Evolutionary conservation across 2,797 vertebrate genomes (phyloP).

Genomic region (Trachops cirrhosus): DNA sequence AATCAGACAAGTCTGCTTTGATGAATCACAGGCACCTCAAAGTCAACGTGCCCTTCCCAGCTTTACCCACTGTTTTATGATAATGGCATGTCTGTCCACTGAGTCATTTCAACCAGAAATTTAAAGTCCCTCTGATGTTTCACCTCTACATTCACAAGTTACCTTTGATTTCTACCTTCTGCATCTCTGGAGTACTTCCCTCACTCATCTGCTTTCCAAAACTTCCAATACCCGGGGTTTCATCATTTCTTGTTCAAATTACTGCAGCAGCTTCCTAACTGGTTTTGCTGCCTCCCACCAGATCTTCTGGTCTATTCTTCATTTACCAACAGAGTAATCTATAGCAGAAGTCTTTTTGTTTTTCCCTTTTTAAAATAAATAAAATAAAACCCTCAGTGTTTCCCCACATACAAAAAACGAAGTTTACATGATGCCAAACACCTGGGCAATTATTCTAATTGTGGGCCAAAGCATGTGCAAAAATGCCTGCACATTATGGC

Average conservation of each 20-base stretch:
- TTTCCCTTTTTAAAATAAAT: not conserved
- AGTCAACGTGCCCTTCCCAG: not conserved
- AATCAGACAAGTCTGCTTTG: not conserved
- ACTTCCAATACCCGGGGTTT: not conserved
- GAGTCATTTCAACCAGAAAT: not conserved
- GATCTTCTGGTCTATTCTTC: not conserved
- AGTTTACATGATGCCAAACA: not conserved
- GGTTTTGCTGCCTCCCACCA: not conserved
- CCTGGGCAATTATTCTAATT: not conserved
- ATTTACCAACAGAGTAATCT: not conserved
- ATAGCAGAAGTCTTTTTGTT: constrained; percentile 7
- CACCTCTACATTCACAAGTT: not conserved
- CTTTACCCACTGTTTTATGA: not conserved
- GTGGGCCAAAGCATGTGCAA: not conserved
- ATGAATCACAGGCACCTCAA: not conserved
- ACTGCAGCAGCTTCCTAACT: not conserved
- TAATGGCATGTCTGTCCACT: not conserved
- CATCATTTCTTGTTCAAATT: not conserved
- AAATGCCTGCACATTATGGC: not conserved
- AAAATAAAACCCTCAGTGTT: not conserved
- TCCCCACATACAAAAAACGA: not conserved
- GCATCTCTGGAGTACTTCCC: not conserved
- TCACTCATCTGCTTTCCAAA: not conserved
- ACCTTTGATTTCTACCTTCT: not conserved
- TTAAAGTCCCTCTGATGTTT: not conserved